Evolutionary conservation across 2,888 invertebrate genomes (phyloP), one percentile per base, ranked within the genome.

Genomic region (Eubasilissa splendida): DNA sequence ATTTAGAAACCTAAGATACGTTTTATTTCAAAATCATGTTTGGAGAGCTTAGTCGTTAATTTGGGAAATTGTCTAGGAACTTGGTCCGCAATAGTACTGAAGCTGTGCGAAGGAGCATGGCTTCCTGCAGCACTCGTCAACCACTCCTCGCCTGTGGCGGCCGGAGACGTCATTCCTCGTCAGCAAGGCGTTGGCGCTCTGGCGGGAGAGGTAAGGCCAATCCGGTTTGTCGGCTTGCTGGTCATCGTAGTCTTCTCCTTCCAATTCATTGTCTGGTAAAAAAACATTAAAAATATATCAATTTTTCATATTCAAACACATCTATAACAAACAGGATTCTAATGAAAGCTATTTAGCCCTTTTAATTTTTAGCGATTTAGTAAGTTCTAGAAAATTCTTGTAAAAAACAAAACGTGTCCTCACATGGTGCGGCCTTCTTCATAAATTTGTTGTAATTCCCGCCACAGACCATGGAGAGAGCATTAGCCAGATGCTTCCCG

Each of bases 71-170:
- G 22, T 22, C 1, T 22, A 22, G 22, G 22, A 22, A 22, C 22
- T 22, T 1, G 22, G 22, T 1, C 63, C 63, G 70, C 90, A 90
- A 78, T 90, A 90, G 83, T 85, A 86, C 54, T 82, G 82, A 76
- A 90, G 82, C 84, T 89, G 88, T 22, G 85, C 84, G 42, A 86
- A 83, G 42, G 87, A 85, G 84, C 90, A 90, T 1, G 87, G 80
- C 81, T 89, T 89, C 54, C 85, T 81, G 84, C 90, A 90, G 84
- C 90, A 90, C 81, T 90, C 90, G 82, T 90, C 89, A 81, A 87
- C 86, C 74, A 88, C 86, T n/a, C 89, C 90, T 31, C 87, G 83
- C 14, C 84, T 76, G 68, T 60, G 66, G 33, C 77, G 63, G 56
- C 79, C 76, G 22, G 81, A 77, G 59, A 63, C 42, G 22, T 59